Evolutionary conservation across 2,113 vertebrate species (phyloP), one percentile per base, ranked within the genome.

Genomic region (Boulengeromyrus knoepffleri): DNA sequence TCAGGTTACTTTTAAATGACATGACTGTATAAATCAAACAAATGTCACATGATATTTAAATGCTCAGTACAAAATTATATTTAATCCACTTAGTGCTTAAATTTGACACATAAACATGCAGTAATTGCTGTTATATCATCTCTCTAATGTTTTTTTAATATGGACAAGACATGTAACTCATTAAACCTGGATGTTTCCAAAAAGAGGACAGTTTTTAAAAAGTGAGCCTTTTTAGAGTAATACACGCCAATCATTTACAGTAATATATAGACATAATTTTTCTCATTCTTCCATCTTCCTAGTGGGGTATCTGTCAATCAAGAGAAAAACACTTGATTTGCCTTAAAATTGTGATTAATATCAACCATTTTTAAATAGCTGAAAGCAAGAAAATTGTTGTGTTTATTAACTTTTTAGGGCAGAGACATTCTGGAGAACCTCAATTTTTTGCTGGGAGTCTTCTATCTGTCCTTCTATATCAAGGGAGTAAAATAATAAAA

Each of bases 61-160:
- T 86, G 84, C 47, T 0, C 21, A 24, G 84, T 49, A 86, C 84
- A 86, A 50, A 86, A 86, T 86, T 27, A 86, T 27, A 86, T 86
- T 50, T 86, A 86, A 86, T 86, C 84, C 84, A 86, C 45, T 47
- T 49, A 85, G 46, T 39, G 46, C 47, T 86, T 86, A 31, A n/a
- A 49, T 86, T 50, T 12, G 24, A 49, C 46, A 50, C 24, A 47
- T 31, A 87, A 58, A 87, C 42, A 42, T 56, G n/a, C 31, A 5
- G 27, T 56, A 87, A 52, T 87, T 87, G 86, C 49, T 87, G 31
- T 87, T 53, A 50, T 86, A 12, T 49, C 50, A 49, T 86, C 12
- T 50, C 84, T 24, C 15, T 13, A 39, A 6, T 80, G 74, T 36
- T 80, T 77, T 77, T 70, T 31, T 3, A 24, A 56, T 77, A 77